Base-by-base conservation (phyloP, 2,113 vertebrate species). In the Lanius collurio region DNA sequence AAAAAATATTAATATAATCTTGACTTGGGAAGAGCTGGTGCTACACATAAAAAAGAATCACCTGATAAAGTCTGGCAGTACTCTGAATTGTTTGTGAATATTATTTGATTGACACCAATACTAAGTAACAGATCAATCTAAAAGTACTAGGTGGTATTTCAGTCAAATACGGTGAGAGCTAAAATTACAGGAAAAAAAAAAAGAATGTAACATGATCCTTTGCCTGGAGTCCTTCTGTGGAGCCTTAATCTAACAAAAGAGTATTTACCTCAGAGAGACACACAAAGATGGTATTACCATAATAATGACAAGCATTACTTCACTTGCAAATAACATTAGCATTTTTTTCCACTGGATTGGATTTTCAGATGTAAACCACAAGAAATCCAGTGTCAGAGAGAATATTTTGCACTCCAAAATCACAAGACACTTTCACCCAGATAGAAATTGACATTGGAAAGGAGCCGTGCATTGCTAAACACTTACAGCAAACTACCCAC, bases 261-360 rank as follows among this genome's bases (percentile, higher is more conserved):
- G 64, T 93, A 92, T 93, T 95, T 96, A 90, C 93, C 73, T 92
- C 73, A 2, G 41, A 94, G 88, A 89, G 57, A 31, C 83, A 87
- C 52, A 94, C 70, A 87, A 92, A 94, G 83, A 91, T 30, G 80
- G 10, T 53, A 90, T 95, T 95, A 92, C 76, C 95, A 89, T 87
- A 92, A 91, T 80, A 96, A 96, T 89, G 74, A 90, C 80, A 83
- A 85, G 70, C 69, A 87, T 76, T 89, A 73, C 57, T 94, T 93
- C 82, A 70, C 83, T 93, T 62, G 73, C 89, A 96, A 95, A 95
- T 79, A 88, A 62, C 39, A 86, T 92, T 59, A 82, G 77, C 62
- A 28, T 79, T 83, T 94, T 83, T 92, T 95, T 59, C 55, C 73
- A 42, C 62, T 74, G 63, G 15, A 91, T 82, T 89, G 91, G 59